These are phyloP conservation scores for Trichomalopsis sarcophagae DNA, from an alignment of 1,140 invertebrate species.

Conservation along the genomic window DNA sequence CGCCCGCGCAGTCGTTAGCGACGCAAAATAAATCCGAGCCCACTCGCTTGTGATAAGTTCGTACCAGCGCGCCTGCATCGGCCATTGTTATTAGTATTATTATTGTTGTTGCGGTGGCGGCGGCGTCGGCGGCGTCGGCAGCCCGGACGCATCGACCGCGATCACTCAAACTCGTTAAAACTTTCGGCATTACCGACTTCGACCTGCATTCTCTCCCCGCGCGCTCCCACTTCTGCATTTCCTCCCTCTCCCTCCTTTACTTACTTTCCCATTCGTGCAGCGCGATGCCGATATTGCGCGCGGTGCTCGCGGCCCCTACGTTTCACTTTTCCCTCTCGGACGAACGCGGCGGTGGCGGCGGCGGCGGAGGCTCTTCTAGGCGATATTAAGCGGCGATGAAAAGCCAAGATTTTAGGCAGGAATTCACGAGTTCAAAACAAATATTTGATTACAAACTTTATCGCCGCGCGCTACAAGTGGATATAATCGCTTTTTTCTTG, in stretches of 20 bases:
- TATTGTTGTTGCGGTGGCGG: constrained; percentile 69
- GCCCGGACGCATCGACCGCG: constrained; percentile 65
- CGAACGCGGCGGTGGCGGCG: neutral
- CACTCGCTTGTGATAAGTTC: constrained; percentile 62
- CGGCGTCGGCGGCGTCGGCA: constrained; percentile 64
- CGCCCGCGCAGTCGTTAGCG: constrained; percentile 44
- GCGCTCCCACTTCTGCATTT: constrained; percentile 22
- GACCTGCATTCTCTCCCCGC: constrained; percentile 61
- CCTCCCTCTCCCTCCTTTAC: neutral
- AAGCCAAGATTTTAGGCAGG: constrained; percentile 47
- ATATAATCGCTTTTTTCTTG: constrained; percentile 41
- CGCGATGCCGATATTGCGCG: constrained; percentile 34
- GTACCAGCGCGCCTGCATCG: constrained; percentile 57
- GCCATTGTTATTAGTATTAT: constrained; percentile 62
- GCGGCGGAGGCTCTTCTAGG: constrained; percentile 14
- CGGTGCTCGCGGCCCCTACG: neutral
- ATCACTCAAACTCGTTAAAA: constrained; percentile 75
- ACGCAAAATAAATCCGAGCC: constrained; percentile 47
- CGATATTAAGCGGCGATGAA: constrained; percentile 46
- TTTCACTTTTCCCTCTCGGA: constrained; percentile 28
- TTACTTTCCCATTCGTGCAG: constrained; percentile 5
- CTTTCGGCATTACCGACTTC: constrained; percentile 72
- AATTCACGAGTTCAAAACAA: constrained; percentile 45
- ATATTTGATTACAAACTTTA: constrained; percentile 52
- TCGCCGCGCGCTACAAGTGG: constrained; percentile 10